Evolutionary conservation across 2,888 invertebrate genomes (phyloP).

Genomic region (Agapostemon virescens): DNA sequence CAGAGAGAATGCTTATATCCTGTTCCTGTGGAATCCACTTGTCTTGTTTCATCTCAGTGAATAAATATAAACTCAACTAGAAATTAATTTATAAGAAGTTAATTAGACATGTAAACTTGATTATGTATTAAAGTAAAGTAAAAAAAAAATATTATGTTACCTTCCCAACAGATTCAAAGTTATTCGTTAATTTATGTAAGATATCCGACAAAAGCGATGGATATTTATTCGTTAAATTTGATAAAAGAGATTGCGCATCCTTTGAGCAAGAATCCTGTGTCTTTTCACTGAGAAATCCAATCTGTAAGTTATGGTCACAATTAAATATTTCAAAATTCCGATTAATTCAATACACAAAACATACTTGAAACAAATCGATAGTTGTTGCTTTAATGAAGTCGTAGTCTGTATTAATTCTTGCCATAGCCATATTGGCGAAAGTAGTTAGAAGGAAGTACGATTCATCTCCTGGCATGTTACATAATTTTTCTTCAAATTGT

Average conservation of each 20-base stretch:
- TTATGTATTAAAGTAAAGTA: not conserved
- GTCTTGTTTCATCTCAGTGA: conserved; percentile 87
- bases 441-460: conserved; percentile 89
- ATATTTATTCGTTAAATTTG: conserved; percentile 86
- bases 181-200: conserved; percentile 83
- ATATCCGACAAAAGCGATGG: conserved; percentile 87
- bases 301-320: conserved; percentile 80
- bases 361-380: conserved; percentile 86
- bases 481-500: conserved; percentile 85
- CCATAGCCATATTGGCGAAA: conserved; percentile 90
- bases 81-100: conserved; percentile 60
- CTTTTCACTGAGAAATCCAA: conserved; percentile 86
- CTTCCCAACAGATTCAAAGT: conserved; percentile 83
- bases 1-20: conserved; percentile 85
- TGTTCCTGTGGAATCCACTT: conserved; percentile 86
- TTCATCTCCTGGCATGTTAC: conserved; percentile 86
- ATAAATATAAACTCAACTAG: conserved; percentile 85
- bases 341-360: conserved; percentile 14
- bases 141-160: conserved; percentile 71
- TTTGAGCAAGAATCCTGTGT: conserved; percentile 89
- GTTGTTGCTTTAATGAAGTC: conserved; percentile 86
- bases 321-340: conserved; percentile 2
- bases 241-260: conserved; percentile 86
- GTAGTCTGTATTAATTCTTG: conserved; percentile 83
- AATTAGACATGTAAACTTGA: conserved; percentile 14